Conservation (phyloP, 2,113 vertebrate species). For the Megaceryle torquata region DNA sequence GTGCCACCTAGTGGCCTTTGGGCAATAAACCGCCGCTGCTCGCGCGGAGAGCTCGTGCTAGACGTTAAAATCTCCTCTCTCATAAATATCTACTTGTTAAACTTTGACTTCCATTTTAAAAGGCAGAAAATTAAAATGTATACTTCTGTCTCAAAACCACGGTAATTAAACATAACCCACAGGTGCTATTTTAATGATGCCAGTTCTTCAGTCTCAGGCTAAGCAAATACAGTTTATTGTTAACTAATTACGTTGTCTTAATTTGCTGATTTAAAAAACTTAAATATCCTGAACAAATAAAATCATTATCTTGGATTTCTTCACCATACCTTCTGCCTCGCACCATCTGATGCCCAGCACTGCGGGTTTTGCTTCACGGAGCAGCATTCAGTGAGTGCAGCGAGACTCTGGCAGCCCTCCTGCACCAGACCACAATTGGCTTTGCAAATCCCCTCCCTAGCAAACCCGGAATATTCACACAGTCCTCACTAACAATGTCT, state of each 20-base stretch:
- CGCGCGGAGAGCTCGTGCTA: not conserved
- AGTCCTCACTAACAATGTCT: not conserved
- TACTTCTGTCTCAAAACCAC: conserved; percentile 5
- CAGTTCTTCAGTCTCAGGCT: not conserved
- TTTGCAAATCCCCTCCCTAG: not conserved
- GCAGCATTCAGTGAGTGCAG: not conserved
- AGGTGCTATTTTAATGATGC: conserved; percentile 54
- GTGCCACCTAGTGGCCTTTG: conserved; percentile 67
- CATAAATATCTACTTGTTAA: conserved; percentile 62
- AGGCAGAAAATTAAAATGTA: conserved; percentile 54
- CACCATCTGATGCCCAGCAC: not conserved
- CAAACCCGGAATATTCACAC: not conserved
- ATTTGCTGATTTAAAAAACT: conserved; percentile 54
- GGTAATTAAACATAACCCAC: conserved; percentile 62
- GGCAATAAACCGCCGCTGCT: not conserved
- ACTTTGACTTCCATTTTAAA: conserved; percentile 55
- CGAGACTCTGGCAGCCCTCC: not conserved
- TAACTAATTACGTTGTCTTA: conserved; percentile 57
- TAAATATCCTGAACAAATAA: conserved; percentile 62
- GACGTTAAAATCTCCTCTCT: conserved; percentile 3
- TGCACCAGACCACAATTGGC: not conserved
- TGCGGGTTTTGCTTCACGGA: not conserved
- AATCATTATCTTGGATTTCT: conserved; percentile 37
- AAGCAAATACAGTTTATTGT: conserved; percentile 30
- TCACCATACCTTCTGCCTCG: not conserved